Conservation (phyloP, 1,140 invertebrate genomes). For the Idris sp. region DNA sequence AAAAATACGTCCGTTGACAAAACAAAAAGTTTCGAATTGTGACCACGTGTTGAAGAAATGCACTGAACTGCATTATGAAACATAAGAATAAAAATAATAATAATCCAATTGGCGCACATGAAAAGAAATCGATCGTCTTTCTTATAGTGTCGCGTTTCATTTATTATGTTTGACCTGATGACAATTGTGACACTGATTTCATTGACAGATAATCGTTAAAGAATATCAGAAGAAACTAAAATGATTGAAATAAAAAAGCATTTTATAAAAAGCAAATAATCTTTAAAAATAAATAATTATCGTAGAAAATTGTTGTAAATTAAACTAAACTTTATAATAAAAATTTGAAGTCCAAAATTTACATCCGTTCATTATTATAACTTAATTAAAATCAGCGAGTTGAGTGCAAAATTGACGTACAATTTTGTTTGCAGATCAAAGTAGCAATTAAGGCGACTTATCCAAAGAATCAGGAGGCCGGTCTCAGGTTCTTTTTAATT, state of each 20-base stretch:
- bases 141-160: constrained; percentile 28
- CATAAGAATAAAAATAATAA: constrained; percentile 30
- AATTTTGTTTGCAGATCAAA: constrained; percentile 19
- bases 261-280: no score
- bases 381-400: constrained; percentile 23
- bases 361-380: constrained; percentile 15
- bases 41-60: constrained; percentile 22
- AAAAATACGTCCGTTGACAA: constrained; percentile 32
- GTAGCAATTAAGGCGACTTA: constrained; percentile 30
- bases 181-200: constrained; percentile 35
- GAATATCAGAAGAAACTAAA: no score
- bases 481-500: constrained; percentile 30
- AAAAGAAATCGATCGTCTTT: constrained; percentile 33
- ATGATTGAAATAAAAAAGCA: no score
- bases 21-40: constrained; percentile 23
- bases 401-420: constrained; percentile 23
- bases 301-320: no score
- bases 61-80: constrained; percentile 24
- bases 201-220: no score
- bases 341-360: no score
- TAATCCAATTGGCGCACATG: background rate
- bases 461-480: constrained; percentile 17
- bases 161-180: constrained; percentile 30
- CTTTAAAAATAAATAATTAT: no score
- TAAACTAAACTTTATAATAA: no score